A percentile compares a stretch with the other conserved stretches of the same genome.
phyloP scores from a whole-genome alignment of 2,113 vertebrate species.

The Oreochromis niloticus region DNA sequence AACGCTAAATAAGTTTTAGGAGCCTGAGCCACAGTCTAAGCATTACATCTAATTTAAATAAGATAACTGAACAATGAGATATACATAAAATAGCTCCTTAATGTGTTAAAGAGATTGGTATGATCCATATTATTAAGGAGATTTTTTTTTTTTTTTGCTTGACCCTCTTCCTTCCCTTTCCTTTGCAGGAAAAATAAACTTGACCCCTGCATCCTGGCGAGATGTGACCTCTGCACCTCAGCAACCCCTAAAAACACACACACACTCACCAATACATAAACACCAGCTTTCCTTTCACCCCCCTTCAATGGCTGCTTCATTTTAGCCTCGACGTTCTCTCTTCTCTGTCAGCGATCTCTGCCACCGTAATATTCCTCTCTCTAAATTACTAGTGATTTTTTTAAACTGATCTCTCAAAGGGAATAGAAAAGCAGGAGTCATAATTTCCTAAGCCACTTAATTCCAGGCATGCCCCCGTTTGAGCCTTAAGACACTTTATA shows the following conservation, averaged over 20 bases:
- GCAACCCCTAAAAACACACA: slow-evolving; percentile 1
- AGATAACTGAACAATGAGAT: neutral
- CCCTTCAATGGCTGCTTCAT: neutral
- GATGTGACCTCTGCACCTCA: slow-evolving; percentile 44
- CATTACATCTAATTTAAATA: neutral
- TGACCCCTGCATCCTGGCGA: slow-evolving; percentile 63
- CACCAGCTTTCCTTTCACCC: neutral
- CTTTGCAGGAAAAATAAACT: slow-evolving; percentile 72
- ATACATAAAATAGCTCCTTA: neutral
- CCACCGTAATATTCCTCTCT: neutral
- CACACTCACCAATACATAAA: neutral
- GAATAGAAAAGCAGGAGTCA: neutral
- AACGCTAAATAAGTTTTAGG: accelerated
- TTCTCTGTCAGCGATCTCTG: neutral
- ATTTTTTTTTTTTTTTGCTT: neutral
- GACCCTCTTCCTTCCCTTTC: neutral
- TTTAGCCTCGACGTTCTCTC: neutral
- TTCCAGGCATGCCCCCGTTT: neutral
- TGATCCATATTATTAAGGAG: neutral
- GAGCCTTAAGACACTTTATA: neutral
- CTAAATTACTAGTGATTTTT: neutral
- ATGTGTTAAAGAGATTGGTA: neutral
- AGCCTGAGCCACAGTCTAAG: accelerated
- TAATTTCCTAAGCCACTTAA: neutral
- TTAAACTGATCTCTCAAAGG: neutral